These are phyloP conservation scores for Nephrotoma flavescens DNA, from an alignment of 2,888 invertebrate species.

Conservation along the genomic window DNA sequence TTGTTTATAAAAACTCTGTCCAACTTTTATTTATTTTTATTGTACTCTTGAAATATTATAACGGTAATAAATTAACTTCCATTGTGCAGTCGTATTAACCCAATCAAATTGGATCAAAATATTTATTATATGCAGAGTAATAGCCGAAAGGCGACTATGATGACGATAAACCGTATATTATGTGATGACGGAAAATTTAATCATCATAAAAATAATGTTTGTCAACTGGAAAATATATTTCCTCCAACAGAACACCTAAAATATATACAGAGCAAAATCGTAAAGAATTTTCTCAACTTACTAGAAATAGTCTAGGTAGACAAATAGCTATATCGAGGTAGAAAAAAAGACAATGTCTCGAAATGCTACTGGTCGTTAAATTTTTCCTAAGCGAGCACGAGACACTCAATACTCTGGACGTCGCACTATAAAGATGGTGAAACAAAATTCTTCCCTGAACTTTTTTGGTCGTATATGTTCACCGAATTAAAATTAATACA, in stretches of 20 bases:
- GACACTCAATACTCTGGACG: too few relatives aligned
- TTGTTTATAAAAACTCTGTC: too few relatives aligned
- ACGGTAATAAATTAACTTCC: not conserved
- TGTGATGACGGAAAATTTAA: not conserved
- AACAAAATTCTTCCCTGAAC: too few relatives aligned
- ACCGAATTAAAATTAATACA: too few relatives aligned
- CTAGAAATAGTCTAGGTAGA: not conserved
- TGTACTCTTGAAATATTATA: not conserved
- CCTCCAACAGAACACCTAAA: not conserved
- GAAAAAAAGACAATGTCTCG: too few relatives aligned
- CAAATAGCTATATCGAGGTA: not conserved
- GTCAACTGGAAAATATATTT: not conserved
- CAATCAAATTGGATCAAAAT: not conserved
- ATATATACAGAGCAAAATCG: not conserved
- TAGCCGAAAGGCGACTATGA: not conserved
- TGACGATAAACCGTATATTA: not conserved
- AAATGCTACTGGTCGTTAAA: too few relatives aligned
- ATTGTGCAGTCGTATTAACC: not conserved
- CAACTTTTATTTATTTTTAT: too few relatives aligned
- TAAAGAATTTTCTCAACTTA: not conserved
- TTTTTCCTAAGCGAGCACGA: too few relatives aligned
- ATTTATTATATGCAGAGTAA: not conserved
- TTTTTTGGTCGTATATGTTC: too few relatives aligned
- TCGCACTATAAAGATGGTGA: too few relatives aligned
- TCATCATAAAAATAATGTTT: not conserved